Evolutionary conservation across 2,888 invertebrate species (phyloP).

Genomic region (Cataglyphis livida): DNA sequence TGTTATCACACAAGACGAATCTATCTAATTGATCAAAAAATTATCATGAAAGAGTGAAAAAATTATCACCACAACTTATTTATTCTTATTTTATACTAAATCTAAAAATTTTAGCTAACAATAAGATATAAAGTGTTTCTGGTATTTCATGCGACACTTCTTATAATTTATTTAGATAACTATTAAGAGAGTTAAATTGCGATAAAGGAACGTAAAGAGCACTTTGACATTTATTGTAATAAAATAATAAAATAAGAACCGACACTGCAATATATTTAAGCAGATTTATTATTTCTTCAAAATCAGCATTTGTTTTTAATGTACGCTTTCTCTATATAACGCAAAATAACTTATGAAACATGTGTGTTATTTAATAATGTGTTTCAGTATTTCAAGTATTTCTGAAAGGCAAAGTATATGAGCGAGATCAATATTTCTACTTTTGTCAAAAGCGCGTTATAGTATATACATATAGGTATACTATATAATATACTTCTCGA

Average conservation of each 20-base stretch:
- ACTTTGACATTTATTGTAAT: neutral
- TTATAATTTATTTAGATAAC: neutral
- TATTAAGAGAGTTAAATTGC: neutral
- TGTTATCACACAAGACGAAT: conserved; percentile 25
- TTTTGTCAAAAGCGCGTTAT: neutral
- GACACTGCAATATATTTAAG: neutral
- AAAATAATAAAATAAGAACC: neutral
- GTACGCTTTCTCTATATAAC: neutral
- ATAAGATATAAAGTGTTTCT: neutral
- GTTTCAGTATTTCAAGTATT: neutral
- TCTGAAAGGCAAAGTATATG: neutral
- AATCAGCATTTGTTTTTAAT: neutral
- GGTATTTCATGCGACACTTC: neutral
- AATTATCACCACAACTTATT: conserved; percentile 16
- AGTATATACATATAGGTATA: neutral
- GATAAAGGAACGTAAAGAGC: too few species aligned
- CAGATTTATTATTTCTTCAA: neutral
- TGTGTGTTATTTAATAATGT: neutral
- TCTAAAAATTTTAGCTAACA: neutral
- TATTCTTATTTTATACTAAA: conserved; percentile 54
- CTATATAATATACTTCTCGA: neutral
- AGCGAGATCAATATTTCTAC: neutral
- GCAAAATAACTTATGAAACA: neutral
- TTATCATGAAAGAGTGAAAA: conserved; percentile 11
- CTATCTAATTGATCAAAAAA: conserved; percentile 61